Conservation (phyloP, 2,113 vertebrate genomes). For the Lamprologus ornatipinnis region DNA sequence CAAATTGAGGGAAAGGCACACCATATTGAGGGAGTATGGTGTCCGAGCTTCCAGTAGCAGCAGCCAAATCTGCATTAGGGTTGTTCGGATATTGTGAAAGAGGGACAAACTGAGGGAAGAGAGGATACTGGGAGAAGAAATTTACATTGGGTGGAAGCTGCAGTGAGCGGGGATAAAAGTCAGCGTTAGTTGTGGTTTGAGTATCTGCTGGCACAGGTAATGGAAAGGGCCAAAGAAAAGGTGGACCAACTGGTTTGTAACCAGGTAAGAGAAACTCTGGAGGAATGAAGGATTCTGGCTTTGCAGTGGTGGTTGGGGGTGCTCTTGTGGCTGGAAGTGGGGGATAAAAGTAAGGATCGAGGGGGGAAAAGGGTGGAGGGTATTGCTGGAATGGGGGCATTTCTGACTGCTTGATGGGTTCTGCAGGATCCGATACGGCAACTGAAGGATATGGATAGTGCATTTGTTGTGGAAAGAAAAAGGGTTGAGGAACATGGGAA, state of each 20-base stretch:
- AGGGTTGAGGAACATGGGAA: not conserved
- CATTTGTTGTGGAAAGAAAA: not conserved
- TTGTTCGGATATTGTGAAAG: not conserved
- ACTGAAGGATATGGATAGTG: not conserved
- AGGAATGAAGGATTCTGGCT: not conserved
- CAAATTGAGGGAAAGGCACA: not conserved
- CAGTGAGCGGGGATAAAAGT: rapidly evolving
- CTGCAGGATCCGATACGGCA: rapidly evolving
- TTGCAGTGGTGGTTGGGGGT: not conserved
- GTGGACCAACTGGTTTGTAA: not conserved
- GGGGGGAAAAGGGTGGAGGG: rapidly evolving
- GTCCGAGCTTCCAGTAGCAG: not conserved
- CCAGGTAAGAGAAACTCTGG: not conserved
- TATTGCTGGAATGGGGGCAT: not conserved
- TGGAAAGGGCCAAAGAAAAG: not conserved
- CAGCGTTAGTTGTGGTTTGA: not conserved
- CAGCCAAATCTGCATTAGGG: not conserved
- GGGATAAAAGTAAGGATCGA: not conserved
- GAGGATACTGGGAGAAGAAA: not conserved
- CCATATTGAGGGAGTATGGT: not conserved
- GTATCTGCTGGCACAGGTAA: not conserved
- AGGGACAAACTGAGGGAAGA: not conserved
- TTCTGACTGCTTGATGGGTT: not conserved
- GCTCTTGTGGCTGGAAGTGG: not conserved
- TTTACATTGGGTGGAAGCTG: not conserved